These are phyloP conservation scores for Tipula confusa DNA, from an alignment of 2,888 invertebrate species.

Conservation along the genomic window DNA sequence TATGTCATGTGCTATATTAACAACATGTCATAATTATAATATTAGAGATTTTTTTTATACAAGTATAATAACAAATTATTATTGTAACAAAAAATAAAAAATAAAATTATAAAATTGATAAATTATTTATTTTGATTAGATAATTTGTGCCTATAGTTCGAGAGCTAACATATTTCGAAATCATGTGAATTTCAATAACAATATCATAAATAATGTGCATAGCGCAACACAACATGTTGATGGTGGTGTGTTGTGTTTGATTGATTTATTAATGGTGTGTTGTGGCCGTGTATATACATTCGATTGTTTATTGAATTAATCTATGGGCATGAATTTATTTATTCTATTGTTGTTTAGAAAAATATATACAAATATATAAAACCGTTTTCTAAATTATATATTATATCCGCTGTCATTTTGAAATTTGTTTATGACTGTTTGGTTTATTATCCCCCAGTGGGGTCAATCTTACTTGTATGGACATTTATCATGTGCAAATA, in stretches of 20 bases:
- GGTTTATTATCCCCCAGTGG: no score
- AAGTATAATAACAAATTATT: neutral
- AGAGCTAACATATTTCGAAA: neutral
- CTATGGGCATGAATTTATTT: neutral
- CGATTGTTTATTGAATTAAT: constrained; percentile 5
- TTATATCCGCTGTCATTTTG: no score
- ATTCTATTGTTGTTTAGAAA: neutral
- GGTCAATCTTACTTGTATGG: no score
- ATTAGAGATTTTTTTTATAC: neutral
- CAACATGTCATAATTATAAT: constrained; percentile 16
- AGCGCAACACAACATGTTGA: neutral
- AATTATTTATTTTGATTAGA: constrained; percentile 20
- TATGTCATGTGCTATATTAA: neutral
- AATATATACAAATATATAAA: no score
- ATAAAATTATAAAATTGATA: neutral
- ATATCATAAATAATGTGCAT: neutral
- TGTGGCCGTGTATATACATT: neutral
- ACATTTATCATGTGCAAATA: no score
- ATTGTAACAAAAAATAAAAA: no score
- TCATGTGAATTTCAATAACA: neutral
- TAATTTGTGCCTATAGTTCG: neutral
- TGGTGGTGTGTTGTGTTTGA: constrained; percentile 4
- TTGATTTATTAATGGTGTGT: neutral
- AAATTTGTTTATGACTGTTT: no score
- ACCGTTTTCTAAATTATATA: no score